Base-by-base conservation (phyloP, 2,797 vertebrate species). In the Parotocinclus haroldoi region DNA sequence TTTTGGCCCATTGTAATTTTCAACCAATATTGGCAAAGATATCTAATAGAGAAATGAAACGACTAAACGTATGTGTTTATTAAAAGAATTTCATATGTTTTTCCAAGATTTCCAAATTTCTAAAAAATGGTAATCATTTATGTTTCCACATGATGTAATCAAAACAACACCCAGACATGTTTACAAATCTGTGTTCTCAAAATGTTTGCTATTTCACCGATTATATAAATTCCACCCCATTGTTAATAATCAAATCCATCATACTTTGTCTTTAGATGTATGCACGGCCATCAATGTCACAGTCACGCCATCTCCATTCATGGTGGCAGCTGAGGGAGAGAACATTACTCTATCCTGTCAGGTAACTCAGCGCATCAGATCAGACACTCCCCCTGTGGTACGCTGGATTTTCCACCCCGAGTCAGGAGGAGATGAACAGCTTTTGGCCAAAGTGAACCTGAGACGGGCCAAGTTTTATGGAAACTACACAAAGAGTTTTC, bases 401-500 rank as follows among this genome's bases (percentile, higher is more conserved):
- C 91, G 93, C 58, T 99, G 96, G 96, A 87, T 93, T 18, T 96
- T 96, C 0, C 82, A 92, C 0, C 85, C 87, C 0, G 82, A 83
- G 0, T 78, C 80, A 4, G 76, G 73, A 0, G 76, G 87, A 8
- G 89, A 90, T 14, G 95, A 96, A 54, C 85, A 89, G 60, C 85
- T 96, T 54, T 92, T 99, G 63, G 92, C 94, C 1, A 92, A 94
- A 48, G 93, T 97, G 85, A 99, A 96, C 81, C 95, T 95, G 82
- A 88, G 92, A n/a, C 83, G 90, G 49, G 92, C 93, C 39, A 94
- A 95, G 60, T 95, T 94, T 72, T 98, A 96, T 0, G 93, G 94
- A 45, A 98, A 97, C 83, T 98, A 95, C 74, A 94, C 91, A 12
- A 92, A 93, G 69, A 85, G 83, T n/a, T 91, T 91, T 76, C 72